Conservation (phyloP, 2,888 invertebrate species). For the Taphrorychus bicolor region DNA sequence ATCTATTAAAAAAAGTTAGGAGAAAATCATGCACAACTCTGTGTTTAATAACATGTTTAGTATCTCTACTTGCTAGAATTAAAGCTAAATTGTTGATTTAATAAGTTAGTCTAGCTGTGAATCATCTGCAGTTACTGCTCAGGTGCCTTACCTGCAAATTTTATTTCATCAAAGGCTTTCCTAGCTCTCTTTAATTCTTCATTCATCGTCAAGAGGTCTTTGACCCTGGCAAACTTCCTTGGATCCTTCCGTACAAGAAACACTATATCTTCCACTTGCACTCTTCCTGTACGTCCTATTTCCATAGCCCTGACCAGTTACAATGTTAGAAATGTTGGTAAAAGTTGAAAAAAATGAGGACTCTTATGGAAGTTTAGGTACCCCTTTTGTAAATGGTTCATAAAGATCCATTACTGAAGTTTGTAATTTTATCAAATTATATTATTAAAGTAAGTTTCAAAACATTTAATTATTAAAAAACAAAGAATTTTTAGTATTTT, state of each 20-base stretch:
- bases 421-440: too few relatives aligned
- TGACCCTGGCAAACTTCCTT: slow-evolving; percentile 96
- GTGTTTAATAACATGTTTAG: too few relatives aligned
- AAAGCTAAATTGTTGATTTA: neutral
- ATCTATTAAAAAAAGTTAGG: too few relatives aligned
- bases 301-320: slow-evolving; percentile 94
- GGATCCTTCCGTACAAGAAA: slow-evolving; percentile 94
- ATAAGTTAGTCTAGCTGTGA: neutral
- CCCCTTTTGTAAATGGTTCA: too few relatives aligned
- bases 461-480: too few relatives aligned
- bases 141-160: slow-evolving; percentile 81
- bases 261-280: slow-evolving; percentile 98
- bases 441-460: too few relatives aligned
- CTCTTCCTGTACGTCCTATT: slow-evolving; percentile 93
- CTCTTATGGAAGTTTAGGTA: neutral
- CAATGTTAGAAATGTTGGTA: neutral
- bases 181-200: slow-evolving; percentile 98
- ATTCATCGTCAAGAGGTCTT: slow-evolving; percentile 97
- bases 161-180: slow-evolving; percentile 99
- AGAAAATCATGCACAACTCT: slow-evolving; percentile 21
- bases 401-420: too few relatives aligned
- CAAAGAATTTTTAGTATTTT: too few relatives aligned
- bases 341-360: neutral
- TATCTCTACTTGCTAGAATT: neutral
- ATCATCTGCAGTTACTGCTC: slow-evolving; percentile 12